Base-by-base conservation (phyloP, 2,888 invertebrate species). In the Phortica okadai region DNA sequence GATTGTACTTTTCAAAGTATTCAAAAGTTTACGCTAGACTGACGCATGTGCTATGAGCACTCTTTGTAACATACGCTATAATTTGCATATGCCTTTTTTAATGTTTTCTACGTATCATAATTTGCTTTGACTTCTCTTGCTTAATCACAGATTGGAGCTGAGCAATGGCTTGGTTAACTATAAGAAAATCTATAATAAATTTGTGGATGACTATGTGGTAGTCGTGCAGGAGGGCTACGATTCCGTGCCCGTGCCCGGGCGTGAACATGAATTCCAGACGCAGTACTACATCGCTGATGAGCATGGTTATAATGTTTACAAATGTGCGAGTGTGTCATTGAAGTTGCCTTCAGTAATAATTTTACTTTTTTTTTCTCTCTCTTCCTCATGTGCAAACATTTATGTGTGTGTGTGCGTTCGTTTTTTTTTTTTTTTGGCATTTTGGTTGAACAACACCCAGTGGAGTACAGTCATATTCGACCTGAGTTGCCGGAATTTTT, bases 141-240 rank as follows among this genome's bases (percentile, higher is more conserved):
- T 21, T 6, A 2, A 14, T 3, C 14, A 54, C 76, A 89, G 89
- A 78, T 74, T 89, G 59, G 83, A 82, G 8, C 77, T 89, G 42
- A 89, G 89, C 81, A 90, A 88, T 16, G 89, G 89, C 0, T 45
- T 89, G 80, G 84, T 82, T 10, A 89, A 84, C 82, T 90, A 83
- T 58, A 87, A 90, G 75, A 89, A 83, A 58, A 82, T 88, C n/a
- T 89, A 88, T 44, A 67, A 45, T 16, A 89, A 90, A 67, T 56
- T 72, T 0, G 79, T 85, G 33, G 79, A 80, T 4, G 83, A 84
- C 16, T 77, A 79, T 16, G 66, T 75, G 73, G 79, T 85, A 72
- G 86, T 86, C 75, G 87, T 90, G 33, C 90, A 90, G 76, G 83
- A 87, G 75, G 89, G 89, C 5, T 90, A 87, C 72, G 82, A 85